Evolutionary conservation across 1,140 invertebrate species (phyloP).

Genomic region (Dendrolimus punctatus): DNA sequence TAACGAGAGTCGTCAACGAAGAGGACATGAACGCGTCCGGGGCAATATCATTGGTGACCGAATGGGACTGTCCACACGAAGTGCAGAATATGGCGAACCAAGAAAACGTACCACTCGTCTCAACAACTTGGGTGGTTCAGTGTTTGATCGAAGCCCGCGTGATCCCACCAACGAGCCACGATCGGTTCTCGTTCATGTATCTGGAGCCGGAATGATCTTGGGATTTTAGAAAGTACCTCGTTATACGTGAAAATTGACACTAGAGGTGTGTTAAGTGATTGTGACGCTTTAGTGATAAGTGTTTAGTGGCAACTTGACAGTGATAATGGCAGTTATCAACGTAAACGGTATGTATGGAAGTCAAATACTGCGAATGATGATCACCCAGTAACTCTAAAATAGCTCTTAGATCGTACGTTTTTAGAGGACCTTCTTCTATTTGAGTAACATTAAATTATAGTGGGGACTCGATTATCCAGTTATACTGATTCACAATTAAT

Average conservation of each 20-base stretch:
- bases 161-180: slow-evolving; percentile 63
- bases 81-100: slow-evolving; percentile 69
- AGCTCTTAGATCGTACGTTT: too few relatives aligned
- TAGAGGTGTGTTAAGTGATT: slow-evolving; percentile 21
- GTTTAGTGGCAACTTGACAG: too few relatives aligned
- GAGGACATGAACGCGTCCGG: slow-evolving; percentile 65
- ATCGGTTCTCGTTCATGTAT: slow-evolving; percentile 66
- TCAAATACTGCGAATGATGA: too few relatives aligned
- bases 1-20: slow-evolving; percentile 60
- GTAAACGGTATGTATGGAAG: too few relatives aligned
- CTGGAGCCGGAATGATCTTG: slow-evolving; percentile 67
- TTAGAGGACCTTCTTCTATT: too few relatives aligned
- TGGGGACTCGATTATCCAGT: too few relatives aligned
- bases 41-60: slow-evolving; percentile 68
- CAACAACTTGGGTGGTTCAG: slow-evolving; percentile 74
- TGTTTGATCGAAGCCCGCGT: slow-evolving; percentile 73
- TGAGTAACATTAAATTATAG: too few relatives aligned
- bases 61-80: slow-evolving; percentile 71
- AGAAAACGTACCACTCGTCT: slow-evolving; percentile 72
- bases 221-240: slow-evolving; percentile 60
- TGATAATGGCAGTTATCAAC: too few relatives aligned
- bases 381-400: too few relatives aligned
- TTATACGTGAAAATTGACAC: slow-evolving; percentile 66
- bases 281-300: slow-evolving; percentile 11
- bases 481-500: too few relatives aligned